These are phyloP conservation scores for Melanotaenia pygmaea DNA, from an alignment of 2,797 vertebrate species.

Conservation along the genomic window DNA sequence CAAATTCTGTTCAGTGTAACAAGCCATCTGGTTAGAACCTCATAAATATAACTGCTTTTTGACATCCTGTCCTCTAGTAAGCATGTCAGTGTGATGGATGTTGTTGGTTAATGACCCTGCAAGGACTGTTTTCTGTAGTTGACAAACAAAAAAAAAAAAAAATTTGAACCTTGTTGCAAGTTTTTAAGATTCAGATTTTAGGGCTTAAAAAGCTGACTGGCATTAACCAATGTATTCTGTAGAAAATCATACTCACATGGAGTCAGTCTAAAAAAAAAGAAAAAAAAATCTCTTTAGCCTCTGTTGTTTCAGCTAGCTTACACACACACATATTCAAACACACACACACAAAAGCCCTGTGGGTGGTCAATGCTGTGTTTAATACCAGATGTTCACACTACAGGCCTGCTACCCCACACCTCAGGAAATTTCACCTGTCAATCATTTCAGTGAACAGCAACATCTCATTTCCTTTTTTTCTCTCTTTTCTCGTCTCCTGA, in stretches of 20 bases:
- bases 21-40: background rate
- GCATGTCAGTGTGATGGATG: background rate
- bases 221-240: background rate
- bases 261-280: slow-evolving; percentile 4
- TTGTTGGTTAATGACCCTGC: background rate
- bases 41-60: background rate
- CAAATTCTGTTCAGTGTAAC: background rate
- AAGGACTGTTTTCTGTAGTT: no score
- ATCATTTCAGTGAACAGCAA: slow-evolving; percentile 41
- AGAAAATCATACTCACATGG: slow-evolving; percentile 15
- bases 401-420: slow-evolving; percentile 24
- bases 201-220: background rate
- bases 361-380: slow-evolving; percentile 58
- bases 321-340: background rate
- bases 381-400: slow-evolving; percentile 64
- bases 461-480: slow-evolving; percentile 59
- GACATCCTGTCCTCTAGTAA: background rate
- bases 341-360: slow-evolving; percentile 26
- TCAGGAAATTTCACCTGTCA: slow-evolving; percentile 54
- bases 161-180: background rate
- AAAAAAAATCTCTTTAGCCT: background rate
- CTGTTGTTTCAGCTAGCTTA: background rate
- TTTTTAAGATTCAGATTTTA: background rate
- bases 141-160: no score
- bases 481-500: slow-evolving; percentile 24